These are phyloP conservation scores for Oreochromis mossambicus DNA, from an alignment of 2,797 vertebrate species.

Conservation along the genomic window DNA sequence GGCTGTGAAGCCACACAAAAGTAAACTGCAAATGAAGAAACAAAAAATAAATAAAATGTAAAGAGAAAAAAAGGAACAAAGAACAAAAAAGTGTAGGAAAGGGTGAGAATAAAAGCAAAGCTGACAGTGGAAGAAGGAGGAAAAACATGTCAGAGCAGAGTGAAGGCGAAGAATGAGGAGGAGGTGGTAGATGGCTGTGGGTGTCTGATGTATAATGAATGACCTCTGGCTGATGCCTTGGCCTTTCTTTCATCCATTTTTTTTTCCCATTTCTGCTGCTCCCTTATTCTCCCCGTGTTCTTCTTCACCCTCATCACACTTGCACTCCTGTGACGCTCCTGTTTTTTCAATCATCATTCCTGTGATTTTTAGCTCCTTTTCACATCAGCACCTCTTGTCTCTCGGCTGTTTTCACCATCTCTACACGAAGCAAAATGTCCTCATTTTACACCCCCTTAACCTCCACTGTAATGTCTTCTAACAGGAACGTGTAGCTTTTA, in stretches of 20 bases:
- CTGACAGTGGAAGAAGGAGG: not conserved
- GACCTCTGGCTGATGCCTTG: slow-evolving; percentile 47
- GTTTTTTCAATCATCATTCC: slow-evolving; percentile 47
- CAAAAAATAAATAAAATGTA: not conserved
- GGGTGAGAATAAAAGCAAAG: not conserved
- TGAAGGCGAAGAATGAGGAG: not conserved
- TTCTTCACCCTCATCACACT: not conserved
- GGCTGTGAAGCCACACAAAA: not conserved
- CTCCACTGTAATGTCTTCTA: not conserved
- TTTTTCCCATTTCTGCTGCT: not conserved
- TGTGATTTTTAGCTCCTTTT: slow-evolving; percentile 9
- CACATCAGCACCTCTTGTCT: not conserved
- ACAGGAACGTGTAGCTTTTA: not conserved
- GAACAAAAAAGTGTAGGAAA: not conserved
- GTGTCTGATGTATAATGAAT: slow-evolving; percentile 70
- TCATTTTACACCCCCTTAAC: not conserved
- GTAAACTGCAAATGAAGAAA: not conserved
- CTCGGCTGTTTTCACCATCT: slow-evolving; percentile 20
- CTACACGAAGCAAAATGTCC: not conserved
- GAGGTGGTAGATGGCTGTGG: not conserved
- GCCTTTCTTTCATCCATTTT: slow-evolving; percentile 33
- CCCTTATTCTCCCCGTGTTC: not conserved
- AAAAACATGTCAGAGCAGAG: not conserved
- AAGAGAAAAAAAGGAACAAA: not conserved
- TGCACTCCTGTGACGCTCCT: not conserved